phyloP scores from a whole-genome alignment of 1,140 invertebrate species.

The Steinernema feltiae region DNA sequence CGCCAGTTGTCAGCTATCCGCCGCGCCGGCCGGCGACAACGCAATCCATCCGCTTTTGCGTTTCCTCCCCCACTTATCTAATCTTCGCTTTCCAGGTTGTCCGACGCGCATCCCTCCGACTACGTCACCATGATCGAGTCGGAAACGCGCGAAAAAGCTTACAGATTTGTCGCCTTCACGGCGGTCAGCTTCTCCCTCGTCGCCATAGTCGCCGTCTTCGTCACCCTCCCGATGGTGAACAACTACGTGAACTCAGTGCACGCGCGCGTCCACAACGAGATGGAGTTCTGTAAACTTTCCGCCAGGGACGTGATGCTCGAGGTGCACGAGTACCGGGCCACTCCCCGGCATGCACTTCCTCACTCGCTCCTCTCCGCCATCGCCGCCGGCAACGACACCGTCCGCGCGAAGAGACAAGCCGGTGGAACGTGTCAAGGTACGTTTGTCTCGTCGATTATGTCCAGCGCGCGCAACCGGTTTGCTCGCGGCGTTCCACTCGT shows the following conservation, averaged over 20 bases:
- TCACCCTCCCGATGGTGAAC: constrained; percentile 56
- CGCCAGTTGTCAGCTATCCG: neutral
- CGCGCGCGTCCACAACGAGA: constrained; percentile 50
- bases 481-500: neutral
- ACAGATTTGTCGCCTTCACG: constrained; percentile 49
- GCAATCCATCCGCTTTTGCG: too few species aligned
- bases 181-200: constrained; percentile 52
- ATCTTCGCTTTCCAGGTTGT: neutral
- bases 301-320: constrained; percentile 57
- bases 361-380: constrained; percentile 21
- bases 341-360: constrained; percentile 12
- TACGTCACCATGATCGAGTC: constrained; percentile 32
- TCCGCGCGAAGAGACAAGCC: constrained; percentile 36
- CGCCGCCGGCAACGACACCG: constrained; percentile 17
- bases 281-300: constrained; percentile 58
- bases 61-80: too few species aligned
- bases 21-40: too few species aligned
- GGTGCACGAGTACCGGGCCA: constrained; percentile 49
- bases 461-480: neutral
- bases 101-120: neutral
- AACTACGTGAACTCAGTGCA: constrained; percentile 57
- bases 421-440: constrained; percentile 16
- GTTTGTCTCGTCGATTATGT: neutral
- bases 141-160: constrained; percentile 45
- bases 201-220: constrained; percentile 54